Evolutionary conservation across 2,113 vertebrate species (phyloP), one percentile per base, ranked within the genome.

Genomic region (Puma concolor): DNA sequence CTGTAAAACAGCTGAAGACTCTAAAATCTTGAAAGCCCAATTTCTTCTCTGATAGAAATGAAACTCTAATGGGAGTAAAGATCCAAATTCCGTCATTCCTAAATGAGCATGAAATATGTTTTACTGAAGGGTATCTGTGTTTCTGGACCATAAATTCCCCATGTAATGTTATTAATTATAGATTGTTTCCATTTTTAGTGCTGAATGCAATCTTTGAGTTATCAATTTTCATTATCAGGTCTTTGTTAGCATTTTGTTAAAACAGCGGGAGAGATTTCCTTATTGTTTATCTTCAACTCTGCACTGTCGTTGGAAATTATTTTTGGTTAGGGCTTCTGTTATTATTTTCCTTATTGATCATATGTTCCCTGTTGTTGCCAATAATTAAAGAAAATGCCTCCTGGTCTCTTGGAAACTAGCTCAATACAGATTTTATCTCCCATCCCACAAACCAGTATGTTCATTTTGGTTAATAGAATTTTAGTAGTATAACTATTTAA

Each of bases 331-430:
- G 77, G 69, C 48, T 97, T 97, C 97, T 97, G 76, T 96, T 94
- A 96, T 97, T 97, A 81, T 96, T 96, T 97, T 95, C 77, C 91
- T 91, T 84, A 85, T 95, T 88, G 84, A 94, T 97, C 96, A 94
- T 96, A 97, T 98, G 95, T 95, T 97, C 88, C 64, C 41, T 91
- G 80, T 97, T 97, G 71, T 97, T 96, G 81, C 87, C 91, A 98
- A 17, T 82, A 84, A 88, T 83, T 92, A 29, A 41, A 95, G 95
- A 95, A 96, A 80, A 66, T 64, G 77, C 80, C 48, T 92, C 64
- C 77, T 95, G 90, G 88, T 95, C 80, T 97, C 88, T 98, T 97
- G 84, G 95, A 96, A 94, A 97, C 88, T 88, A 77, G 50, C 74
- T 97, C 57, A 94, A 36, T 88, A 80, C 69, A 90, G 80, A 96